Percentiles rank a stretch among this genome's conserved stretches.
These are phyloP conservation scores for Takifugu rubripes DNA, from an alignment of 2,797 vertebrate genomes.

Conservation along the genomic window DNA sequence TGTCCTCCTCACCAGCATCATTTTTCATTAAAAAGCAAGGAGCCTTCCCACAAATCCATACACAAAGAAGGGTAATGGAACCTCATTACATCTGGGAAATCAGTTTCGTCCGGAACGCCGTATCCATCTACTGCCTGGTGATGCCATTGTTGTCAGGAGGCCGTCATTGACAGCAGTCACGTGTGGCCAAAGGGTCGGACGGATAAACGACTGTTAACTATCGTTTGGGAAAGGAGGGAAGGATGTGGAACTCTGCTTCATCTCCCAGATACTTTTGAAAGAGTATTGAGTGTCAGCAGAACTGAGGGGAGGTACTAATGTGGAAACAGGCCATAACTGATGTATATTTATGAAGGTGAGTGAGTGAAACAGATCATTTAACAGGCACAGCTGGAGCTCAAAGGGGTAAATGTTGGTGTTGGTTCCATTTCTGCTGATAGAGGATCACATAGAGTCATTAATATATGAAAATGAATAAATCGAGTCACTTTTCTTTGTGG, in stretches of 20 bases:
- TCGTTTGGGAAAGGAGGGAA: slow-evolving; percentile 38
- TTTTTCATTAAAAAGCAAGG: background rate
- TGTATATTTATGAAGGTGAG: no score
- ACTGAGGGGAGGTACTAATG: no score
- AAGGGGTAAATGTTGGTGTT: no score
- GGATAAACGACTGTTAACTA: slow-evolving; percentile 48
- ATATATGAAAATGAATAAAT: slow-evolving; percentile 17
- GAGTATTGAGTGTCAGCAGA: slow-evolving; percentile 37
- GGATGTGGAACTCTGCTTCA: slow-evolving; percentile 19
- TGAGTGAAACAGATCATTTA: no score
- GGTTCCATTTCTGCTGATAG: no score
- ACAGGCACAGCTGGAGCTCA: no score
- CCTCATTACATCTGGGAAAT: slow-evolving; percentile 29
- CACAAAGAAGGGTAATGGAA: background rate
- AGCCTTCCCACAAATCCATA: slow-evolving; percentile 14
- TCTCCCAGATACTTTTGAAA: slow-evolving; percentile 55
- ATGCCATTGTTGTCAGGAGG: slow-evolving; percentile 35
- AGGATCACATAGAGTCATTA: no score
- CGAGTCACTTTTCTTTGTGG: slow-evolving; percentile 50
- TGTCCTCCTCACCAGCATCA: slow-evolving; percentile 14
- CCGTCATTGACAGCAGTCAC: slow-evolving; percentile 47
- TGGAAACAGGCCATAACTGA: no score
- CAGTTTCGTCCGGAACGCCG: slow-evolving; percentile 9
- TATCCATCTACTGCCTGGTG: slow-evolving; percentile 25
- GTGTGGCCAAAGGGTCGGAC: slow-evolving; percentile 37